Evolutionary conservation across 2,113 vertebrate genomes (phyloP).

Genomic region (Grus americana): DNA sequence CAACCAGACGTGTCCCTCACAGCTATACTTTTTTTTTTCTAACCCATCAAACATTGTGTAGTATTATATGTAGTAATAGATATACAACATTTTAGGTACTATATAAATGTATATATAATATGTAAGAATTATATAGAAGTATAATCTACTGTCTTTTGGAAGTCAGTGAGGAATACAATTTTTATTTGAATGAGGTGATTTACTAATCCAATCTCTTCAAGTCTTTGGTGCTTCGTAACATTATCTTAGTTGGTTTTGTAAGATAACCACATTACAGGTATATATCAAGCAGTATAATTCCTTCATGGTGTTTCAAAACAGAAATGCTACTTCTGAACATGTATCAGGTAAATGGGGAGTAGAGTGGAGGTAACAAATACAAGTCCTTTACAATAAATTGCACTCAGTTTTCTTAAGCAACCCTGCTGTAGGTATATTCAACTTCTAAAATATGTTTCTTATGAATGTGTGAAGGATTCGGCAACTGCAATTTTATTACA

Average conservation of each 20-base stretch:
- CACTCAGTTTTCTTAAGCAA: neutral
- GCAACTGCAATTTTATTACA: neutral
- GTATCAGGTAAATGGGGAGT: neutral
- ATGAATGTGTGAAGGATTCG: neutral
- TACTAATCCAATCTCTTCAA: neutral
- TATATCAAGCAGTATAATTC: neutral
- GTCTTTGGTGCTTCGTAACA: neutral
- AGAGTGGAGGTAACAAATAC: constrained; percentile 6
- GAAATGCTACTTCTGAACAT: neutral
- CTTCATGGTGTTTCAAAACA: neutral
- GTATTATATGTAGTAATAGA: neutral
- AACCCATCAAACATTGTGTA: neutral
- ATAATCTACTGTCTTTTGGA: neutral
- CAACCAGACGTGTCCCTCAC: neutral
- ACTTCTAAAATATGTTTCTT: neutral
- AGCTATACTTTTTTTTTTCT: neutral
- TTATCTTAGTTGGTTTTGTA: neutral
- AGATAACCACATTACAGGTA: neutral
- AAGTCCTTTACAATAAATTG: constrained; percentile 21
- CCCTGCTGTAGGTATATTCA: neutral
- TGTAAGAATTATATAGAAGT: neutral
- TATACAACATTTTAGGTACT: neutral
- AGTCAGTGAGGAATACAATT: neutral
- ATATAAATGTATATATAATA: neutral
- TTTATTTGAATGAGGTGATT: neutral